Base-by-base conservation (phyloP, 2,888 invertebrate genomes). In the Drosophila anceps region DNA sequence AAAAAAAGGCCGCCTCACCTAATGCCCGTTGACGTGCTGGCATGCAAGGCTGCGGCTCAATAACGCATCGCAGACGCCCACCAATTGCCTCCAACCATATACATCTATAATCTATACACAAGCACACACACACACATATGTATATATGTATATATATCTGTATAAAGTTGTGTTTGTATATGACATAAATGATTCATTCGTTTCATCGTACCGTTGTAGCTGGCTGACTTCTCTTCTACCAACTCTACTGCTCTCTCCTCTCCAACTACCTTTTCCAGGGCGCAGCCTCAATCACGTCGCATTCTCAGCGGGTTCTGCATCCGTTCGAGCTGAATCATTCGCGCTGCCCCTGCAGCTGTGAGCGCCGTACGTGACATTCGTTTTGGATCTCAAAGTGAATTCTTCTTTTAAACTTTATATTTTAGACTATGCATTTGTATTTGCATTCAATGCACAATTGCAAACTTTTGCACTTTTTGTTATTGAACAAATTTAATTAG, bases 201-300 rank as follows among this genome's bases (percentile, higher is more conserved):
- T n/a, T 27, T 33, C 43, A 35, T 51, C 44, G 46, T 43, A 58
- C 61, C 61, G 65, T 75, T 69, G 50, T 43, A 62, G 10, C 54
- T 57, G 20, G 37, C 39, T n/a, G 33, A 20, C 35, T 31, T 15
- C n/a, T 24, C 37, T 39, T 10, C 9, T 18, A 29, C 58, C n/a
- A n/a, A n/a, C n/a, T n/a, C n/a, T n/a, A n/a, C n/a, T n/a, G n/a
- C n/a, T n/a, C n/a, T n/a, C 29, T 29, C 10, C 4, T 1, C 46
- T 18, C 24, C 39, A 15, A 15, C 31, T 4, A 48, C 29, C 20
- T 31, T 27, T 35, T 44, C 60, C 53, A 65, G 48, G 64, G 27
- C 46, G 44, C 68, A 70, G 68, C 81, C 82, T 82, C 79, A 79
- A 81, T 81, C 82, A 81, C 82, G 82, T 79, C 68, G 55, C 79